Evolutionary conservation across 2,113 vertebrate species (phyloP).

Genomic region (Nannospalax galili): DNA sequence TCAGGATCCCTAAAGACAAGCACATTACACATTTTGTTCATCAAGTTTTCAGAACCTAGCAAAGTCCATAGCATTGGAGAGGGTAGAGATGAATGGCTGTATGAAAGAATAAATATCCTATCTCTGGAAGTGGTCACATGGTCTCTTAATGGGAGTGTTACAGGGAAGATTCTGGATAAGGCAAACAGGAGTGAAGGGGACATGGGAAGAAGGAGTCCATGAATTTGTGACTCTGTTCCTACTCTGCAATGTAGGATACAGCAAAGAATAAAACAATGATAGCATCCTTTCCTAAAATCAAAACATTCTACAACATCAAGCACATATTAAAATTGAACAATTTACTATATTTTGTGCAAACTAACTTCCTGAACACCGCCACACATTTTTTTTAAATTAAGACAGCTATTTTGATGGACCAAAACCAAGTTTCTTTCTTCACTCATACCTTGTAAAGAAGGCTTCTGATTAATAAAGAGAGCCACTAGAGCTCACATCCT

Average conservation of each 20-base stretch:
- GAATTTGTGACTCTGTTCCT: background rate
- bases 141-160: background rate
- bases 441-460: background rate
- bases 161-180: slow-evolving; percentile 12
- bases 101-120: background rate
- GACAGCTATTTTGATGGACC: background rate
- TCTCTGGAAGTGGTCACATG: background rate
- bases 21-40: background rate
- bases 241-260: background rate
- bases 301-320: slow-evolving; percentile 2
- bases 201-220: background rate
- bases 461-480: background rate
- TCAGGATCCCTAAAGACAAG: background rate
- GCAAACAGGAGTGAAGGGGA: background rate
- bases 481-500: background rate
- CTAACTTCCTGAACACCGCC: background rate
- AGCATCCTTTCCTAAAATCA: background rate
- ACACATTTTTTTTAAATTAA: background rate
- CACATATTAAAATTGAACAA: background rate
- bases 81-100: background rate
- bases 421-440: background rate
- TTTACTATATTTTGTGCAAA: background rate
- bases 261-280: background rate
- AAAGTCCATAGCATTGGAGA: background rate
- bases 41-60: background rate